Evolutionary conservation across 2,888 invertebrate genomes (phyloP).

Genomic region (Phanerotoma sp.): DNA sequence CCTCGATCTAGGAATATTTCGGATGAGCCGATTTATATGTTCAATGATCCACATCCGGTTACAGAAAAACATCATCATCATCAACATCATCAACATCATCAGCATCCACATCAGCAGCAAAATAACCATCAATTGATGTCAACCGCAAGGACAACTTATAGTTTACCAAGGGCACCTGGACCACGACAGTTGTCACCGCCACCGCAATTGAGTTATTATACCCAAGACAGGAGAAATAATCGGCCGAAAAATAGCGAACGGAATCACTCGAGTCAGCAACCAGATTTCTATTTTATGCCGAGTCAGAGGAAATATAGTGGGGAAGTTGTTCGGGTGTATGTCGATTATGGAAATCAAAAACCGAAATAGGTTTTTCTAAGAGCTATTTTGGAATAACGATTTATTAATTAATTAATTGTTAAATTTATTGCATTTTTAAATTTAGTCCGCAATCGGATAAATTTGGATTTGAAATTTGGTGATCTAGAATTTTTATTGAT

Average conservation of each 20-base stretch:
- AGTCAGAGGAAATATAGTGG: constrained; percentile 92
- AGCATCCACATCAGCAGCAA: constrained; percentile 29
- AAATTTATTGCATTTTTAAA: no score
- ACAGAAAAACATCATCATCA: constrained; percentile 24
- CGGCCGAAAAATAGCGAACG: constrained; percentile 40
- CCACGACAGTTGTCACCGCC: constrained; percentile 57
- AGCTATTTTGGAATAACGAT: constrained; percentile 22
- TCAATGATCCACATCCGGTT: constrained; percentile 23
- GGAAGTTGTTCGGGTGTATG: constrained; percentile 82
- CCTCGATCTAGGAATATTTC: constrained; percentile 48
- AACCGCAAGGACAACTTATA: constrained; percentile 68
- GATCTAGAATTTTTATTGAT: no score
- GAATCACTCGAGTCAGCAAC: constrained; percentile 58
- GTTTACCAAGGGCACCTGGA: constrained; percentile 71
- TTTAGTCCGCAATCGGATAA: no score
- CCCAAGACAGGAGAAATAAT: constrained; percentile 60
- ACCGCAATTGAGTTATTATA: constrained; percentile 59
- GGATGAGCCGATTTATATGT: constrained; percentile 31
- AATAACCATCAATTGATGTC: constrained; percentile 37
- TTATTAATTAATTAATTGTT: no score
- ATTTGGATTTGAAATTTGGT: no score
- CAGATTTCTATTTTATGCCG: constrained; percentile 95
- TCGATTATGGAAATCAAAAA: constrained; percentile 73
- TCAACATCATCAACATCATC: constrained; percentile 63
- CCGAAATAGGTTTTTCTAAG: no score